Conservation (phyloP, 2,888 invertebrate genomes). For the Philopedon plagiatum region DNA sequence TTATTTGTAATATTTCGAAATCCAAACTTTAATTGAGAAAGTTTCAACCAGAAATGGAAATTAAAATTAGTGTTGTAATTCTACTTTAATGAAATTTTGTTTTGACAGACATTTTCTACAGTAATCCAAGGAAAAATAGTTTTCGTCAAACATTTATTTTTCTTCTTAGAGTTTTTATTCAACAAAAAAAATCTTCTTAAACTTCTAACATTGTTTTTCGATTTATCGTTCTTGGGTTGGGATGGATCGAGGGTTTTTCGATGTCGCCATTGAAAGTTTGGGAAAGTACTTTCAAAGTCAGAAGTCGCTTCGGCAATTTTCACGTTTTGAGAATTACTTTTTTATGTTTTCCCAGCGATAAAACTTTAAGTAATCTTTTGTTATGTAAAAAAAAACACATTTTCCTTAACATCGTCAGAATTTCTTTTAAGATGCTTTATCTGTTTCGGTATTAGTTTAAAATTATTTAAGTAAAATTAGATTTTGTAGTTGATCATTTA, state of each 20-base stretch:
- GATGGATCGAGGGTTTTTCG: not conserved
- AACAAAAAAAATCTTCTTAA: not conserved
- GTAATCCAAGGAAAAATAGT: too few relatives aligned
- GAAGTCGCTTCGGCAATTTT: not conserved
- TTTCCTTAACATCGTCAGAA: not conserved
- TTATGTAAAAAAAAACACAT: not conserved
- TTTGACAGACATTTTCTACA: not conserved
- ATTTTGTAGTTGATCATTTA: too few relatives aligned
- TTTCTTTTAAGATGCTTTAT: too few relatives aligned
- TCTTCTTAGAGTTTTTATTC: not conserved
- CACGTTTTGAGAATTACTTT: not conserved
- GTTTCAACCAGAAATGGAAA: not conserved
- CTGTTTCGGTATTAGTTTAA: too few relatives aligned
- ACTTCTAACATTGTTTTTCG: constrained; percentile 3
- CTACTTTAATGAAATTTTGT: constrained; percentile 9
- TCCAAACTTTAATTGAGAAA: not conserved
- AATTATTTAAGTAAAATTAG: too few relatives aligned
- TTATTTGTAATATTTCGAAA: constrained; percentile 2
- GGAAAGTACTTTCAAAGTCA: not conserved
- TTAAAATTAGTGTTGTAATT: not conserved
- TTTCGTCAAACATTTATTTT: not conserved
- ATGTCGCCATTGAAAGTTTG: constrained; percentile 5
- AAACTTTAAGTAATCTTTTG: not conserved
- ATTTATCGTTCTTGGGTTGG: constrained; percentile 9
- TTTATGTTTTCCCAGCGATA: not conserved